Base-by-base conservation (phyloP, 1,140 invertebrate genomes). In the Drosophila cardini region DNA sequence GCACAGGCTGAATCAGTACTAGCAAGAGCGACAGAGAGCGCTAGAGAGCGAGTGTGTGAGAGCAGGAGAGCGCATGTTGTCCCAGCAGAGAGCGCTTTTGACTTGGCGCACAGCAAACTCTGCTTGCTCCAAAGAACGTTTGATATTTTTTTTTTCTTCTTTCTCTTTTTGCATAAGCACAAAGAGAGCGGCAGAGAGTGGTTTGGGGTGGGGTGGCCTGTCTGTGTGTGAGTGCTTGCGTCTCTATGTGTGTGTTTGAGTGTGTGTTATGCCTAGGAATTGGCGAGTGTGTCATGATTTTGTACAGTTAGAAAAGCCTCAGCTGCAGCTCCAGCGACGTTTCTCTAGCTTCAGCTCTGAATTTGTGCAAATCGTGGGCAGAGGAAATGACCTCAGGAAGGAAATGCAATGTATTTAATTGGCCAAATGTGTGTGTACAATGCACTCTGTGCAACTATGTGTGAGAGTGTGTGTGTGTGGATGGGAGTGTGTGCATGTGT, bases 381-480 rank as follows among this genome's bases (percentile, higher is more conserved):
- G 81, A 85, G 81, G 81, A 84, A 84, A 68, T 84, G 81, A 85
- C 81, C 81, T 84, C 73, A 77, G 81, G 82, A 84, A 84, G 81
- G 81, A 84, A 84, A 85, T 84, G 80, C 73, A 85, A 67, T 80
- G 81, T 69, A 80, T 80, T 85, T 85, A 84, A 85, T 84, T 84
- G 81, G 81, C 63, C 65, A 71, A 80, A 73, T 77, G 52, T 61
- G 46, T 45, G 26, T 42, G 38, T 40, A 60, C 15, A 50, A 42
- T 42, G 43, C 40, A n/a, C 11, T 45, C 10, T 18, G 16, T 10
- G 43, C 56, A 26, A 26, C 21, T 26, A 26, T 78, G 58, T 34
- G 26, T 50, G n/a, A n/a, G n/a, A n/a, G 11, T 50, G n/a, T 52
- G 26, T 32, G 21, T 50, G 46, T 30, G 46, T 52, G 48, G 1